Conservation (phyloP, 2,113 vertebrate genomes). For the Hyperopisus bebe region DNA sequence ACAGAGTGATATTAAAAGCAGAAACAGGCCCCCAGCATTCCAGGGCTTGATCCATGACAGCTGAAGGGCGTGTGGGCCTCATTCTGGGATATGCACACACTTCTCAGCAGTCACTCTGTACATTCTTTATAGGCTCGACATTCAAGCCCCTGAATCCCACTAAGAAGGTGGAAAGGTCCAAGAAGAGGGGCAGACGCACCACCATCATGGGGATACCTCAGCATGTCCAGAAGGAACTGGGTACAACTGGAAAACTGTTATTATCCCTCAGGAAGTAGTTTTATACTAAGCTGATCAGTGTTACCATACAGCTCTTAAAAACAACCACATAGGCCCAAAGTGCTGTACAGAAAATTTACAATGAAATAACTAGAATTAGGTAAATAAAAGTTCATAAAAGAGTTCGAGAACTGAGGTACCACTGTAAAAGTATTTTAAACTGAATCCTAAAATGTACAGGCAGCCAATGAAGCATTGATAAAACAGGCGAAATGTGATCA, state of each 20-base stretch:
- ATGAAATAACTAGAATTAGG: too few relatives aligned
- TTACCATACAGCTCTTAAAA: too few relatives aligned
- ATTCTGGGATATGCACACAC: not conserved
- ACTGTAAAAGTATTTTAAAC: too few relatives aligned
- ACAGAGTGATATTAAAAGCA: slow-evolving; percentile 15
- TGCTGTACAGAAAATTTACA: too few relatives aligned
- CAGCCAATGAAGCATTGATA: too few relatives aligned
- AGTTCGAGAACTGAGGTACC: too few relatives aligned
- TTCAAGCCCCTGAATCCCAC: slow-evolving; percentile 84
- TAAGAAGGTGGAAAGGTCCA: slow-evolving; percentile 61
- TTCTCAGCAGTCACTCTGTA: not conserved
- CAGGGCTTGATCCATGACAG: slow-evolving; percentile 11
- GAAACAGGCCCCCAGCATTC: slow-evolving; percentile 19
- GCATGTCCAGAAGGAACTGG: slow-evolving; percentile 88
- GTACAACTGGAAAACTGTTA: slow-evolving; percentile 47
- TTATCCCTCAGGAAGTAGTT: not conserved
- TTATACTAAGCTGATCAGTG: not conserved
- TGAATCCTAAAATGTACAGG: too few relatives aligned
- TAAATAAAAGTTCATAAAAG: too few relatives aligned
- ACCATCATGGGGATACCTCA: slow-evolving; percentile 92
- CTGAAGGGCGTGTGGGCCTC: slow-evolving; percentile 23
- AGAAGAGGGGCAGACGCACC: slow-evolving; percentile 75
- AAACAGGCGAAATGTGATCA: too few relatives aligned
- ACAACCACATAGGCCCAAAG: too few relatives aligned
- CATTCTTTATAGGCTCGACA: slow-evolving; percentile 72